Conservation (phyloP, 2,888 invertebrate genomes). For the Ptilodon capucinus region DNA sequence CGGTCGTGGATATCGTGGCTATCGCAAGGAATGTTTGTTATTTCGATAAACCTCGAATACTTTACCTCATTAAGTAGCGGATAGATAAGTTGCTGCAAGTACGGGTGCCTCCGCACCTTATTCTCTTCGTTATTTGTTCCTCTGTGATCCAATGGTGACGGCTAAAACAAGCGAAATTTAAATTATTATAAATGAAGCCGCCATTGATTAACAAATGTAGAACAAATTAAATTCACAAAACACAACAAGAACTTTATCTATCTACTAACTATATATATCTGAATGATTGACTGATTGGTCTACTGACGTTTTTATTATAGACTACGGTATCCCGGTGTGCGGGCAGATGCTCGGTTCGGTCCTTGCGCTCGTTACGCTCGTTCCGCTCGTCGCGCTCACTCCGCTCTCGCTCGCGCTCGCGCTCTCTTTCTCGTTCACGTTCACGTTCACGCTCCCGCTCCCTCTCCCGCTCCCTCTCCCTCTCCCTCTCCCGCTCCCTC, state of each 20-base stretch:
- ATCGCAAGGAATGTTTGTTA: neutral
- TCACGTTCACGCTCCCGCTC: constrained; percentile 31
- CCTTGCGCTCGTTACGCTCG: constrained; percentile 64
- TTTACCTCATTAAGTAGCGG: constrained; percentile 75
- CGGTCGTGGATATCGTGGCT: too few relatives aligned
- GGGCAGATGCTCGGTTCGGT: constrained; percentile 58
- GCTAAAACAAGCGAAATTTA: constrained; percentile 63
- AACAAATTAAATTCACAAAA: too few relatives aligned
- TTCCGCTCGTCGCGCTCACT: too few relatives aligned
- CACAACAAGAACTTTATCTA: too few relatives aligned
- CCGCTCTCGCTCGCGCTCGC: constrained; percentile 36
- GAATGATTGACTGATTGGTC: too few relatives aligned
- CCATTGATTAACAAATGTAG: too few relatives aligned
- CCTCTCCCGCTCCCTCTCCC: constrained; percentile 37
- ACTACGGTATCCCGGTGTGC: constrained; percentile 62
- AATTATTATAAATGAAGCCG: too few relatives aligned
- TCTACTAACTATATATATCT: too few relatives aligned
- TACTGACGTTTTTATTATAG: constrained; percentile 67
- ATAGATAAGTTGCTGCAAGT: constrained; percentile 77
- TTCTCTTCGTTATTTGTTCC: constrained; percentile 70
- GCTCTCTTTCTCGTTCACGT: constrained; percentile 29
- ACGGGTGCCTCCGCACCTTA: constrained; percentile 74
- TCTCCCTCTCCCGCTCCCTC: constrained; percentile 53
- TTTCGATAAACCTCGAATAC: neutral
- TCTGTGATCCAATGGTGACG: constrained; percentile 79